A percentile compares a stretch with the other conserved stretches of the same genome.
These are phyloP conservation scores for Syngnathus rostellatus DNA, from an alignment of 2,797 vertebrate species.

Conservation along the genomic window DNA sequence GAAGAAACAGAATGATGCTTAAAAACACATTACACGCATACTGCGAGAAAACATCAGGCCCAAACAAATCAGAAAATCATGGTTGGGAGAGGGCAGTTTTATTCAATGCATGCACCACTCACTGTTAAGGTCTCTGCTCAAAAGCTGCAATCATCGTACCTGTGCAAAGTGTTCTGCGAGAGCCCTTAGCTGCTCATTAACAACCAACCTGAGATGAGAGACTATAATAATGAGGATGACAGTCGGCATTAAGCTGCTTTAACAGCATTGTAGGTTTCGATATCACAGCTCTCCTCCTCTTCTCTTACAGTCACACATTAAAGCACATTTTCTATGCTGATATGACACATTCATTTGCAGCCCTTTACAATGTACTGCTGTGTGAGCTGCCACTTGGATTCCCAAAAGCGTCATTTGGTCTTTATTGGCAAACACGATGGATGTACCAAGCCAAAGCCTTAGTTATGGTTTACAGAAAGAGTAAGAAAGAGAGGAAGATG, in stretches of 20 bases:
- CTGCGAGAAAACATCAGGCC: conserved; percentile 32
- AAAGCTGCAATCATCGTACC: conserved; percentile 42
- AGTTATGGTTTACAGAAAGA: conserved; percentile 15
- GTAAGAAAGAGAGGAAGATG: not conserved
- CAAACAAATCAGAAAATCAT: conserved; percentile 17
- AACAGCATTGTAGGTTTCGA: conserved; percentile 39
- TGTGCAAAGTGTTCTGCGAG: conserved; percentile 41
- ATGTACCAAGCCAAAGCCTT: conserved; percentile 31
- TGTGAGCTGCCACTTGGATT: conserved; percentile 35
- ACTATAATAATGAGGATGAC: conserved; percentile 40
- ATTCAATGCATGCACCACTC: conserved; percentile 7
- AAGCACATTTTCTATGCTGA: conserved; percentile 30
- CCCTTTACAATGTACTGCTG: conserved; percentile 31
- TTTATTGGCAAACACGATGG: conserved; percentile 40
- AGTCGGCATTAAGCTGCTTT: conserved; percentile 49
- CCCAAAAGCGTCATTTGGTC: conserved; percentile 30
- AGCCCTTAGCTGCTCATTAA: conserved; percentile 55
- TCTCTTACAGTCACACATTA: conserved; percentile 33
- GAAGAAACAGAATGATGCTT: conserved; percentile 29
- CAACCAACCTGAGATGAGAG: conserved; percentile 46
- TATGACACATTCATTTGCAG: conserved; percentile 36
- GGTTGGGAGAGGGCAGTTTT: conserved; percentile 15
- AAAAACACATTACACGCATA: conserved; percentile 25
- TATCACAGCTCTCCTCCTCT: conserved; percentile 23
- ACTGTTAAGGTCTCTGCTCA: conserved; percentile 21